Evolutionary conservation across 2,797 vertebrate genomes (phyloP), one percentile per base, ranked within the genome.

Genomic region (Brachymystax lenok): DNA sequence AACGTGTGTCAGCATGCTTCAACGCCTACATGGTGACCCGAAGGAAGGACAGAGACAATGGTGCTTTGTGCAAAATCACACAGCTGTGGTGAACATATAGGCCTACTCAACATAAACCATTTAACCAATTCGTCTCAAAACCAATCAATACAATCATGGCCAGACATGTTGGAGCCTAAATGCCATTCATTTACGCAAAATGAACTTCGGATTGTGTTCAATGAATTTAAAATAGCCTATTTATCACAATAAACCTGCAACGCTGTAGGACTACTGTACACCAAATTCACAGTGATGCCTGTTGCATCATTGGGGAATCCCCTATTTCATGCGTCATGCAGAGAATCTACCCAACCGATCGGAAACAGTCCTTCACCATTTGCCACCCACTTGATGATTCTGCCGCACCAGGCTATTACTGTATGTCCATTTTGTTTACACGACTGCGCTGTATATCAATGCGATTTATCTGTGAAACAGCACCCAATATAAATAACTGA

Each of bases 301-400:
- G 59, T 74, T 79, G 67, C 80, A 70, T 82, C 80, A 82, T 64
- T 68, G 27, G 77, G 80, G 80, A 82, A 76, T 81, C 76, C 76
- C 80, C 79, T 28, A 14, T 51, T 24, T 52, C 52, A 56, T 78
- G 80, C 80, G 77, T 82, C 77, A 82, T 70, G 46, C 64, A 51
- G 61, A 69, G 59, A 51, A 75, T 76, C 63, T 75, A 74, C 50
- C 46, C 61, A 80, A 64, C 54, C 46, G 66, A n/a, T 74, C 72
- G 75, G 79, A 74, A 76, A 56, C 64, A 51, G 70, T 67, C 56
- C 59, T 61, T n/a, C 67, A 27, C 59, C 59, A 63, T 56, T 30
- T 77, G n/a, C 21, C 33, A 46, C 59, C 70, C 70, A 51, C 56
- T 35, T 30, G 14, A 19, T 67, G 64, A 67, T 67, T 33, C 66